These are phyloP conservation scores for Chiloscyllium plagiosum DNA, from an alignment of 2,113 vertebrate species.

Conservation along the genomic window DNA sequence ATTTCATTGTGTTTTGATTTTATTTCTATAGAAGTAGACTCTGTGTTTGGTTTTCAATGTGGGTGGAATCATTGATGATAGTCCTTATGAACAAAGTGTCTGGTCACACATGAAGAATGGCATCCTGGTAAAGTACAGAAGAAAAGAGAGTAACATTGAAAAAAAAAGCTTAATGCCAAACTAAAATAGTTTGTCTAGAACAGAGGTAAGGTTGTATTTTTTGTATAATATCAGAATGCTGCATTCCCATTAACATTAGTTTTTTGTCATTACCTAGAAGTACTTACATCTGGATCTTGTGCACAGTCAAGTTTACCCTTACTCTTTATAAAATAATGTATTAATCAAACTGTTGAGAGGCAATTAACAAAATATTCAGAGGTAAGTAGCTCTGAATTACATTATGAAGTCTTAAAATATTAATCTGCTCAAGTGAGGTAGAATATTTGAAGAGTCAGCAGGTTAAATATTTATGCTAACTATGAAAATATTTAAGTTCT, in stretches of 20 bases:
- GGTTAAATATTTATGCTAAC: constrained; percentile 27
- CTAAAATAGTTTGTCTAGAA: not conserved
- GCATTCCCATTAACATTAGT: not conserved
- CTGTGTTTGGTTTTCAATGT: not conserved
- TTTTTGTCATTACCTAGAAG: not conserved
- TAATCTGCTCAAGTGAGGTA: not conserved
- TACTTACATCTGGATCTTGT: not conserved
- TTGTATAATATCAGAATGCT: not conserved
- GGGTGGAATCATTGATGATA: not conserved
- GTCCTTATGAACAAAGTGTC: not conserved
- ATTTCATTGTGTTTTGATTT: not conserved
- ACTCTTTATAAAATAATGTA: not conserved
- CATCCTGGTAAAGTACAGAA: not conserved
- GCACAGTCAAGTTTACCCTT: not conserved
- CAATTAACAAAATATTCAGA: constrained; percentile 16
- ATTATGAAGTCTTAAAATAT: constrained; percentile 9
- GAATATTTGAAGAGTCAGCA: constrained; percentile 7
- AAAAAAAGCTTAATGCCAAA: not conserved
- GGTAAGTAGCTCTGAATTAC: not conserved
- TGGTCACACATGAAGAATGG: not conserved
- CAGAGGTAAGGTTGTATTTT: not conserved
- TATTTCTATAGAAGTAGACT: not conserved
- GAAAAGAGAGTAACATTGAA: not conserved
- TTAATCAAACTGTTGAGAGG: not conserved
- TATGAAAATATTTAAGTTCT: constrained; percentile 19